Evolutionary conservation across 2,113 vertebrate genomes (phyloP).

Genomic region (Naja naja): DNA sequence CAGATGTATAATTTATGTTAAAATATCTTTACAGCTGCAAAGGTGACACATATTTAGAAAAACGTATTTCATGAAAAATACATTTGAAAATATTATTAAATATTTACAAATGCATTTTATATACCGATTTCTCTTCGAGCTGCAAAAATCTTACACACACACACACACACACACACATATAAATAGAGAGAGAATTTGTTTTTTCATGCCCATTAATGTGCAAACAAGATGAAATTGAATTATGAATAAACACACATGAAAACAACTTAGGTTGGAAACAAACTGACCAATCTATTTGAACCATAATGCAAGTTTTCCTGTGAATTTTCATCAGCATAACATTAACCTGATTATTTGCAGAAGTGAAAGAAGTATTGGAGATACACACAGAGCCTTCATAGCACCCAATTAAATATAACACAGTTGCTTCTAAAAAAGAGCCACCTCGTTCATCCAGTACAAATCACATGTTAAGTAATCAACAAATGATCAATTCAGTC

Average conservation of each 20-base stretch:
- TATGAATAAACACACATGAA: background rate
- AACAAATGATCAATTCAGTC: background rate
- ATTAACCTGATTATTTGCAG: background rate
- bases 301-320: background rate
- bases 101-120: background rate
- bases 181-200: background rate
- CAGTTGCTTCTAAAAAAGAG: background rate
- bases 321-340: background rate
- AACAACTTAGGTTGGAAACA: rapidly evolving
- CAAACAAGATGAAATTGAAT: no score
- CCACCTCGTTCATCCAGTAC: background rate
- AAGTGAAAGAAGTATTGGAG: background rate
- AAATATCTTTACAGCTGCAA: background rate
- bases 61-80: background rate
- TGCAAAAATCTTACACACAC: background rate
- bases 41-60: background rate
- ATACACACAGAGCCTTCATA: background rate
- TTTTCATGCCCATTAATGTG: background rate
- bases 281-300: background rate
- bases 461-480: background rate
- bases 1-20: background rate
- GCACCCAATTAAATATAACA: background rate
- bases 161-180: no score
- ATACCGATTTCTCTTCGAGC: background rate
- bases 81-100: background rate